These are phyloP conservation scores for Apodemia zela DNA, from an alignment of 2,888 invertebrate species.

Conservation along the genomic window DNA sequence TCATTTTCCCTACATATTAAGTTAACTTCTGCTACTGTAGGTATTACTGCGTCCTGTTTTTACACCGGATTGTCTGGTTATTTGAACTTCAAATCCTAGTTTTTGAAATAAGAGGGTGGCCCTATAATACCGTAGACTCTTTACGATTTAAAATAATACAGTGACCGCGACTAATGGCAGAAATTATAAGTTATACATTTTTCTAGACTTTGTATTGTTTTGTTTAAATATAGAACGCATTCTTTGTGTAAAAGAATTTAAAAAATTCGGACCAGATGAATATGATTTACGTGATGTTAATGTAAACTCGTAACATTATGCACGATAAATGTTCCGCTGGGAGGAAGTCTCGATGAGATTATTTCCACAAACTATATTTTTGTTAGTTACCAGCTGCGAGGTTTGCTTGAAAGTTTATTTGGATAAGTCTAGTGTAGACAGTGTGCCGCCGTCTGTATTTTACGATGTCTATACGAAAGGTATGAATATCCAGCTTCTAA, in stretches of 20 bases:
- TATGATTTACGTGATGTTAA: not conserved
- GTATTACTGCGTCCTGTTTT: too few relatives aligned
- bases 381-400: not conserved
- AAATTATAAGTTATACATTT: not conserved
- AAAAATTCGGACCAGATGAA: not conserved
- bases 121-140: not conserved
- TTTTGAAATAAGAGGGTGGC: too few relatives aligned
- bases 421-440: conserved; percentile 5
- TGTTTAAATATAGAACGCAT: not conserved
- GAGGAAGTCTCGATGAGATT: not conserved
- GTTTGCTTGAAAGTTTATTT: conserved; percentile 7
- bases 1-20: too few relatives aligned
- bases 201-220: not conserved
- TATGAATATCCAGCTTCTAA: not conserved
- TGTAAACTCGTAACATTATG: conserved; percentile 8
- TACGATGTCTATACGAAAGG: not conserved
- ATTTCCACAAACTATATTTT: conserved; percentile 1
- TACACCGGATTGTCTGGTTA: too few relatives aligned
- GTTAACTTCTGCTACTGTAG: too few relatives aligned
- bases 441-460: conserved; percentile 1
- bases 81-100: too few relatives aligned
- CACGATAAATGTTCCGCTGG: not conserved
- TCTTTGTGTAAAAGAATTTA: not conserved
- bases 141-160: too few relatives aligned
- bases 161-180: too few relatives aligned